Percentiles rank a stretch among this genome's conserved stretches.
These are phyloP conservation scores for Chelon auratus DNA, from an alignment of 2,797 vertebrate species.

Conservation along the genomic window DNA sequence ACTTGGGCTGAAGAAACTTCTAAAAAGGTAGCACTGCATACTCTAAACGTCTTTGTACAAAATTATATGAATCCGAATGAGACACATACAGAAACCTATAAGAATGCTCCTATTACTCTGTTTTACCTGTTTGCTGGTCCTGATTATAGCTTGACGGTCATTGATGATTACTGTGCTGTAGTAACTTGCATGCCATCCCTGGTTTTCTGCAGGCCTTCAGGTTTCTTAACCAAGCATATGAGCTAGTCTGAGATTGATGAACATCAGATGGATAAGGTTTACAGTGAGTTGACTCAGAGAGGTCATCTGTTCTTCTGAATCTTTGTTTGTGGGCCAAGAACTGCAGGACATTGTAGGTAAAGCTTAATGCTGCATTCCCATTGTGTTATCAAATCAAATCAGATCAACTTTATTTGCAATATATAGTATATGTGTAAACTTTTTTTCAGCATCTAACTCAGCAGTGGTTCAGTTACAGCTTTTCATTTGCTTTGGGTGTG, in stretches of 20 bases:
- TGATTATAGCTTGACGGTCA: slow-evolving; percentile 8
- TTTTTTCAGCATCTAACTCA: no score
- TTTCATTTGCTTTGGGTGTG: no score
- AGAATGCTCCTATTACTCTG: neutral
- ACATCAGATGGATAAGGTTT: neutral
- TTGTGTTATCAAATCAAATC: no score
- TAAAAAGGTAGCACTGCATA: neutral
- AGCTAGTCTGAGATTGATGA: neutral
- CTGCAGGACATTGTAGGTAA: slow-evolving; percentile 28
- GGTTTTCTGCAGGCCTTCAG: slow-evolving; percentile 14
- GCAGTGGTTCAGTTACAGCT: no score
- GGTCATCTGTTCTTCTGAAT: slow-evolving; percentile 36
- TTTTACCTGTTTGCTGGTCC: slow-evolving; percentile 9
- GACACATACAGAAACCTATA: slow-evolving; percentile 26
- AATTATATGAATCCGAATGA: slow-evolving; percentile 24
- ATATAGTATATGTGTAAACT: no score
- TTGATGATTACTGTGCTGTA: neutral
- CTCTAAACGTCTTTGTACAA: neutral
- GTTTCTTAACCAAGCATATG: slow-evolving; percentile 4
- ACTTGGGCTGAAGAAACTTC: neutral
- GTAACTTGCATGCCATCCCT: neutral
- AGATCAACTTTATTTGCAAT: no score
- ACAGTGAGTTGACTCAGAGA: slow-evolving; percentile 42
- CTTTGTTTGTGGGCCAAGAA: slow-evolving; percentile 31
- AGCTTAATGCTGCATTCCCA: no score